These are phyloP conservation scores for Apamea anceps DNA, from an alignment of 2,888 invertebrate genomes.

Conservation along the genomic window DNA sequence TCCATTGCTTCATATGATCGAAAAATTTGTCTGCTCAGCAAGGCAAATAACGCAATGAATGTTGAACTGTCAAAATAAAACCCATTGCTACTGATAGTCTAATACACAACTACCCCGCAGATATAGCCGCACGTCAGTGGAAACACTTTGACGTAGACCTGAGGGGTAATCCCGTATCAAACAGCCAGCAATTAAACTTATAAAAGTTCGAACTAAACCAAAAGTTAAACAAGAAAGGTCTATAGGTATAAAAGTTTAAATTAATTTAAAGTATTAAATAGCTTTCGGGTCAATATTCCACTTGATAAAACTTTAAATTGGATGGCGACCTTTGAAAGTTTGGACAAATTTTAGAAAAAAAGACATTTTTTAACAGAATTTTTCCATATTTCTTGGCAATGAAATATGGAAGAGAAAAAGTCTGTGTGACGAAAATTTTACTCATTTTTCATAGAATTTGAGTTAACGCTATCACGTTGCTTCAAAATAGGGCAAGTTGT, in stretches of 20 bases:
- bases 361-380: neutral
- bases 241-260: conserved; percentile 21
- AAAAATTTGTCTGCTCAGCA: too few relatives aligned
- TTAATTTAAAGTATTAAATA: conserved; percentile 19
- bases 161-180: neutral
- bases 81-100: too few relatives aligned
- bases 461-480: neutral
- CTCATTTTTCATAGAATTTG: neutral
- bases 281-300: conserved; percentile 23
- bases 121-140: too few relatives aligned
- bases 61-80: too few relatives aligned
- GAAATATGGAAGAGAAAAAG: neutral
- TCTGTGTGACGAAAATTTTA: neutral
- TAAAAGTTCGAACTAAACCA: conserved; percentile 5
- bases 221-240: conserved; percentile 26
- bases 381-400: neutral
- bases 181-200: conserved; percentile 15
- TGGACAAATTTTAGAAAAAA: neutral
- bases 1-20: too few relatives aligned
- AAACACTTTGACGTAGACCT: too few relatives aligned
- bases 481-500: neutral
- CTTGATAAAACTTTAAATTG: conserved; percentile 36
- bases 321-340: conserved; percentile 18
- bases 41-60: too few relatives aligned
- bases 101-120: too few relatives aligned